Evolutionary conservation across 1,140 invertebrate species (phyloP).

Genomic region (Venustaconcha ellipsiformis): DNA sequence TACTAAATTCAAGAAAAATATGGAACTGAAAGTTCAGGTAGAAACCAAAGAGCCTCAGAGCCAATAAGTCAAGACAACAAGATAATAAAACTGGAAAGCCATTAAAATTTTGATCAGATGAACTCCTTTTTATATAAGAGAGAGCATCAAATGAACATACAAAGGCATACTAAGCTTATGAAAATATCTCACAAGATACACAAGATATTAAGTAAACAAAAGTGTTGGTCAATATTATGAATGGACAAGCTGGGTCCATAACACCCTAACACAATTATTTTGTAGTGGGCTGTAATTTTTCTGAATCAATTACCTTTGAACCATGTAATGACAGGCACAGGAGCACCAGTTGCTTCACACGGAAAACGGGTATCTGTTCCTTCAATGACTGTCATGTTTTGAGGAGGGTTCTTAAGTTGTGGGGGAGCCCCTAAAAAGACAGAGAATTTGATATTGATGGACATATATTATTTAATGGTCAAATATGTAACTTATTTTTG

Average conservation of each 20-base stretch:
- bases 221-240: neutral
- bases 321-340: slow-evolving; percentile 92
- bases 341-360: slow-evolving; percentile 89
- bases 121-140: too few species aligned
- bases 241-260: neutral
- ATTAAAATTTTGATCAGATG: too few species aligned
- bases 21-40: too few species aligned
- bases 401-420: slow-evolving; percentile 72
- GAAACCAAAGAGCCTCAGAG: too few species aligned
- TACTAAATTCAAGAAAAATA: too few species aligned
- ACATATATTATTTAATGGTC: slow-evolving; percentile 15
- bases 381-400: slow-evolving; percentile 90
- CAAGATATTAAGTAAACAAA: too few species aligned
- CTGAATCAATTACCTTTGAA: slow-evolving; percentile 55
- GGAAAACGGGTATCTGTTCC: slow-evolving; percentile 89
- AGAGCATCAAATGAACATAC: too few species aligned
- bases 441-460: slow-evolving; percentile 4
- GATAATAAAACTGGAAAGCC: too few species aligned
- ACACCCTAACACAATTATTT: neutral
- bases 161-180: too few species aligned
- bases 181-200: too few species aligned
- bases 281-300: neutral
- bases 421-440: slow-evolving; percentile 53
- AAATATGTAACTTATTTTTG: too few species aligned
- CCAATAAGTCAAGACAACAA: too few species aligned